These are phyloP conservation scores for Argopecten irradians DNA, from an alignment of 1,140 invertebrate genomes.

Conservation along the genomic window DNA sequence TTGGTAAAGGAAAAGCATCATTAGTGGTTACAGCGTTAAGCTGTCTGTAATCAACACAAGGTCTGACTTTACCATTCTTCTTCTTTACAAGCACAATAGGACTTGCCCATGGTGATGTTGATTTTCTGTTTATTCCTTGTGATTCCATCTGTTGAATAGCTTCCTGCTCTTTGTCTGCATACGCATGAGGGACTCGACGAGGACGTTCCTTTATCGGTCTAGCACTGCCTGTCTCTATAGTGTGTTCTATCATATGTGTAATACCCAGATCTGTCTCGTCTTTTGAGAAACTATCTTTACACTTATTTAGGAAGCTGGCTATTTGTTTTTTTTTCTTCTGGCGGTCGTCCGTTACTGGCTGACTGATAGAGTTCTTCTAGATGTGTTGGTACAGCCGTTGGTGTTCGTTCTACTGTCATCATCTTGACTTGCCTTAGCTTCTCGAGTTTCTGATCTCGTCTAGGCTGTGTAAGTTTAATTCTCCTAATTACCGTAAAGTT, in stretches of 20 bases:
- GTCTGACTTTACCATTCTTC: slow-evolving; percentile 74
- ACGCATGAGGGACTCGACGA: slow-evolving; percentile 44
- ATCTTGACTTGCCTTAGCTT: neutral
- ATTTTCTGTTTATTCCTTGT: slow-evolving; percentile 57
- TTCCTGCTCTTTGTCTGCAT: slow-evolving; percentile 41
- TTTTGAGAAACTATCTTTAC: slow-evolving; percentile 35
- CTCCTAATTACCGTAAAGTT: too few species aligned
- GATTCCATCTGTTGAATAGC: slow-evolving; percentile 47
- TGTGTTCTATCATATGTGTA: slow-evolving; percentile 50
- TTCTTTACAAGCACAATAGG: slow-evolving; percentile 78
- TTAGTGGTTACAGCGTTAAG: slow-evolving; percentile 50
- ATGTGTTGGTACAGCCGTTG: neutral
- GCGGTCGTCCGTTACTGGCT: neutral
- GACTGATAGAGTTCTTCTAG: neutral
- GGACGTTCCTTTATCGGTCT: slow-evolving; percentile 49
- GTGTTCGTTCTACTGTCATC: neutral
- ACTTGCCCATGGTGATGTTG: slow-evolving; percentile 76
- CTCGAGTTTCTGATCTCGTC: too few species aligned
- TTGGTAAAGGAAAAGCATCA: slow-evolving; percentile 42
- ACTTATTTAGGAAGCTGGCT: slow-evolving; percentile 27
- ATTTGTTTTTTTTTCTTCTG: neutral
- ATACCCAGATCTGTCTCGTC: slow-evolving; percentile 47
- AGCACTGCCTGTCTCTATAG: slow-evolving; percentile 49
- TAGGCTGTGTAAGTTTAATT: too few species aligned
- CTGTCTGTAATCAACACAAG: slow-evolving; percentile 78